These are phyloP conservation scores for Daphoenositta chrysoptera DNA, from an alignment of 2,113 vertebrate species.

Conservation along the genomic window DNA sequence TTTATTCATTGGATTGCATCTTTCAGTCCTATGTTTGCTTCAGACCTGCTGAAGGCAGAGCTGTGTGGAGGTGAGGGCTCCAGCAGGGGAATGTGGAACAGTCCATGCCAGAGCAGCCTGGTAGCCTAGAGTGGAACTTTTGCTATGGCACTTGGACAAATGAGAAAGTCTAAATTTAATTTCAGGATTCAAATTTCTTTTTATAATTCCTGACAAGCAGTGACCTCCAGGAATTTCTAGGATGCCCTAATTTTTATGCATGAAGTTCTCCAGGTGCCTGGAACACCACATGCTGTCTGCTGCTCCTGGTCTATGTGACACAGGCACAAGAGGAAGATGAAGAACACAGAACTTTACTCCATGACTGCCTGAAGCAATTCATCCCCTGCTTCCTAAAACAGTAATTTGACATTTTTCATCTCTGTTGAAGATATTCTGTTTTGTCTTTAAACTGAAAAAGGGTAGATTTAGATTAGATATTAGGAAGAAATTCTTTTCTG, in stretches of 20 bases:
- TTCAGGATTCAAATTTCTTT: not conserved
- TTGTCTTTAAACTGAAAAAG: not conserved
- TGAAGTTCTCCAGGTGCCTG: not conserved
- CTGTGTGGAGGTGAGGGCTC: not conserved
- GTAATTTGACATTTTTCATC: not conserved
- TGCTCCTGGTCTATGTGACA: not conserved
- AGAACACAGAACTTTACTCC: not conserved
- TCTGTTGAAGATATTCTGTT: not conserved
- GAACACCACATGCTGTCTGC: fast-evolving
- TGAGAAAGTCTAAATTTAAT: not conserved
- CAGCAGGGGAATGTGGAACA: not conserved
- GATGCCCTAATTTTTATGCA: not conserved
- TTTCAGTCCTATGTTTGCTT: not conserved
- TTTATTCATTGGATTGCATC: not conserved
- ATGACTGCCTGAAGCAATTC: not conserved
- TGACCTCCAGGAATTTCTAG: not conserved
- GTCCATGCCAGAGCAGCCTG: not conserved
- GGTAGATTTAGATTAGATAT: not conserved
- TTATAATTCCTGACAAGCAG: not conserved
- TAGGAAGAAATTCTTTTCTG: not conserved
- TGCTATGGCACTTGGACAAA: not conserved
- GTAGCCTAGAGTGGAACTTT: not conserved
- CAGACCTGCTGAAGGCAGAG: not conserved
- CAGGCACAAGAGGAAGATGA: not conserved
- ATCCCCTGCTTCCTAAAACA: not conserved